Evolutionary conservation across 2,113 vertebrate species (phyloP).

Genomic region (Hippoglossus stenolepis): DNA sequence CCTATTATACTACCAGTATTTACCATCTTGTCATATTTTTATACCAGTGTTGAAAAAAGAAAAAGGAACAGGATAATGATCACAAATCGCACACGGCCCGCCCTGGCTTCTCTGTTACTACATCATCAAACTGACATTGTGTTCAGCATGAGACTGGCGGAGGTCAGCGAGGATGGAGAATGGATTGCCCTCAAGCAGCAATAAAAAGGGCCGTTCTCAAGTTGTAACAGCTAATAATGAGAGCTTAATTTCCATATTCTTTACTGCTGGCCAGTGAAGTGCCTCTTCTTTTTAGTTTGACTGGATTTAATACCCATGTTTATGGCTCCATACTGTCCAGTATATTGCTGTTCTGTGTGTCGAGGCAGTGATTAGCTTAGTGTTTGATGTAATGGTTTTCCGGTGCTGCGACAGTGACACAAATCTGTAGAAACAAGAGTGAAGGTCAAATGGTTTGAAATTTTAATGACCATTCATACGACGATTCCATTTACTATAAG

Average conservation of each 20-base stretch:
- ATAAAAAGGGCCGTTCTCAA: slow-evolving; percentile 66
- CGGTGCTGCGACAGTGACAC: slow-evolving; percentile 24
- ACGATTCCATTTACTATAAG: neutral
- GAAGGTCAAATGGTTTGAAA: slow-evolving; percentile 47
- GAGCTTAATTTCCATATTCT: slow-evolving; percentile 70
- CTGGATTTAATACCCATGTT: slow-evolving; percentile 64
- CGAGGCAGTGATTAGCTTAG: slow-evolving; percentile 63
- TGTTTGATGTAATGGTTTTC: slow-evolving; percentile 52
- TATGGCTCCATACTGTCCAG: slow-evolving; percentile 49
- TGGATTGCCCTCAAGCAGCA: slow-evolving; percentile 46
- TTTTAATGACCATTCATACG: slow-evolving; percentile 36
- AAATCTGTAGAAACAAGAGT: slow-evolving; percentile 37
- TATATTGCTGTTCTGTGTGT: slow-evolving; percentile 48
- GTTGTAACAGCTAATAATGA: slow-evolving; percentile 64
- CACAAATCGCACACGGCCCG: slow-evolving; percentile 38
- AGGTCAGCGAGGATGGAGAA: slow-evolving; percentile 59
- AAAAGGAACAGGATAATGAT: slow-evolving; percentile 56
- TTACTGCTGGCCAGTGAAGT: slow-evolving; percentile 62
- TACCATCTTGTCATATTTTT: slow-evolving; percentile 63
- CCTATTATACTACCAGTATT: slow-evolving; percentile 52
- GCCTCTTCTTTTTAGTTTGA: slow-evolving; percentile 58
- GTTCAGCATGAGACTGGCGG: slow-evolving; percentile 41
- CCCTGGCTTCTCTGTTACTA: slow-evolving; percentile 53
- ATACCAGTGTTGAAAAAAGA: slow-evolving; percentile 44
- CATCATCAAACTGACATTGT: slow-evolving; percentile 63